Base-by-base conservation (phyloP, 2,888 invertebrate genomes). In the Tetramorium bicarinatum region DNA sequence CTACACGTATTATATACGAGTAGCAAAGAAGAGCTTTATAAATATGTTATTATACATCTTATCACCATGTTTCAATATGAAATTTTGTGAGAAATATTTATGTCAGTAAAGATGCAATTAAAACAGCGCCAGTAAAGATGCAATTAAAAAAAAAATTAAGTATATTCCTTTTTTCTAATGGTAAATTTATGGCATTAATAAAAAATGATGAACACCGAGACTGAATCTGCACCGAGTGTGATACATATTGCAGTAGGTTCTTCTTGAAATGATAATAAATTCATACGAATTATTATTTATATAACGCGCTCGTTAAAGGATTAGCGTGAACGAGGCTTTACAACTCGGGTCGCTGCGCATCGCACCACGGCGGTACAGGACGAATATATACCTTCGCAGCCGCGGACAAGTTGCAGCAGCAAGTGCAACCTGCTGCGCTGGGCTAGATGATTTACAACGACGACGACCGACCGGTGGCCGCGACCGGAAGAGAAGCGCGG, bases 371-470 rank as follows among this genome's bases (percentile, higher is more conserved):
- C 76, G 25, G 25, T 62, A 38, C 52, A 52, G 62, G 47, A 52
- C 49, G 49, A 25, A 61, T 61, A 52, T 74, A 61, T 41, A 71
- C 75, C 34, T 61, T 69, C 59, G n/a, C 59, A 61, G 59, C 38
- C 25, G 75, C 77, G 52, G 56, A 80, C 67, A 69, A 85, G 80
- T 77, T 62, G 67, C 82, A 59, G 75, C 76, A 47, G 80, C 77
- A 61, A 83, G 81, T 80, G 84, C 87, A 87, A 88, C 87, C 87
- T 85, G 87, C 88, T 88, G 87, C 88, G 85, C 61, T 56, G 59
- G 47, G 72, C 52, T 47, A 83, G 76, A 87, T 85, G 88, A 88
- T 89, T 88, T 87, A 88, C 75, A 82, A 71, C 85, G 83, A 69
- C 85, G 83, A 69, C 59, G 71, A 85, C 54, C 80, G 85, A 66